Evolutionary conservation across 2,888 invertebrate species (phyloP).

Genomic region (Yponomeuta malinellus): DNA sequence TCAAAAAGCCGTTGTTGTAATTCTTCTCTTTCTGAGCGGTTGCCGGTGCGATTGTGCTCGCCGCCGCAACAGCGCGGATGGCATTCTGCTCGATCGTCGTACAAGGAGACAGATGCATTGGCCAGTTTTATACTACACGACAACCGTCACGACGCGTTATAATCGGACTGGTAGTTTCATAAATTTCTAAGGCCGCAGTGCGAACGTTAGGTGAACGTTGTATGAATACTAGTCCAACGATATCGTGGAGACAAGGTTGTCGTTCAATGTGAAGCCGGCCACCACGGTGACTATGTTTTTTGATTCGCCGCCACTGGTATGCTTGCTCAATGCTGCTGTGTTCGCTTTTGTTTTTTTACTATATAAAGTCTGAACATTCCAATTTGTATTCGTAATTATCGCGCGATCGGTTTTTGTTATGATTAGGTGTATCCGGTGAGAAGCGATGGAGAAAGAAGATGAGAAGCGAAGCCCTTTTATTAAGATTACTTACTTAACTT

Average conservation of each 20-base stretch:
- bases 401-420: neutral
- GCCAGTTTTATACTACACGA: too few relatives aligned
- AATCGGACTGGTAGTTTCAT: too few relatives aligned
- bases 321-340: neutral
- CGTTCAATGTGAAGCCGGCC: too few relatives aligned
- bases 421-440: neutral
- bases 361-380: neutral
- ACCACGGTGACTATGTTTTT: constrained; percentile 41
- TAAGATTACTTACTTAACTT: too few relatives aligned
- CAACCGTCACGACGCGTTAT: too few relatives aligned
- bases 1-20: constrained; percentile 70
- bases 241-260: too few relatives aligned
- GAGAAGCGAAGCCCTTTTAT: too few relatives aligned
- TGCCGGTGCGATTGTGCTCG: constrained; percentile 59
- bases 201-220: too few relatives aligned
- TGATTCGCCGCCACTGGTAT: constrained; percentile 23
- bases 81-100: constrained; percentile 54
- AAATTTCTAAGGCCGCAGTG: too few relatives aligned
- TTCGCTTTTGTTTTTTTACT: constrained; percentile 15
- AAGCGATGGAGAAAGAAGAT: too few relatives aligned
- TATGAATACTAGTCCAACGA: too few relatives aligned
- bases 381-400: neutral
- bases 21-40: constrained; percentile 62
- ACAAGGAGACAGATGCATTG: constrained; percentile 44
- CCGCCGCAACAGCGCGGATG: constrained; percentile 48